Evolutionary conservation across 2,113 vertebrate species (phyloP).

Genomic region (Calidris pygmaea): DNA sequence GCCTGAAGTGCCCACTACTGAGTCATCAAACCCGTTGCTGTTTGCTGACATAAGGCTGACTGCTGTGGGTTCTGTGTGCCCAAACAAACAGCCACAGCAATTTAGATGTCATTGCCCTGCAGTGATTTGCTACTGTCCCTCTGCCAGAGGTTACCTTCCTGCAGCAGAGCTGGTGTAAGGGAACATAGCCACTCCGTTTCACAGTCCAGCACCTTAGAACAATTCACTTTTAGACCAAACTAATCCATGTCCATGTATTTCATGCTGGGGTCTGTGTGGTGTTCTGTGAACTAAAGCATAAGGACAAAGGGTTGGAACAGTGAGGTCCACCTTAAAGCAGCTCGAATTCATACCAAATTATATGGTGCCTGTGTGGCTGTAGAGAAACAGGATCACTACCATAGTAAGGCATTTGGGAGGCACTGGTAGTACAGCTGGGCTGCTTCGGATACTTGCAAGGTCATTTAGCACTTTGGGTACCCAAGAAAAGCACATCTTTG

Average conservation of each 20-base stretch:
- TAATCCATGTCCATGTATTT: not conserved
- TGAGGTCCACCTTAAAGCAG: not conserved
- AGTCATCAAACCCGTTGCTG: accelerated
- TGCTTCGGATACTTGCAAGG: not conserved
- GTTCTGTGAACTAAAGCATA: not conserved
- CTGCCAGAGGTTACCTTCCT: not conserved
- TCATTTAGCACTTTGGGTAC: not conserved
- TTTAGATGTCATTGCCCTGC: not conserved
- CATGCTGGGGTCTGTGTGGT: accelerated
- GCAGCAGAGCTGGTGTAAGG: not conserved
- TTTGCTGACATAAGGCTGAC: not conserved
- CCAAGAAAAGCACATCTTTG: not conserved
- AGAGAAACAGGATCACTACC: not conserved
- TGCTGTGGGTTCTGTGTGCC: not conserved
- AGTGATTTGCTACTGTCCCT: not conserved
- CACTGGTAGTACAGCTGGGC: not conserved
- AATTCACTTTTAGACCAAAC: not conserved
- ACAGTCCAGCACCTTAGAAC: not conserved
- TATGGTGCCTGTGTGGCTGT: not conserved
- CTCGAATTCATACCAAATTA: not conserved
- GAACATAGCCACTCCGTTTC: not conserved
- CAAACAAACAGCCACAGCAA: not conserved
- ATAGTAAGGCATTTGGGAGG: not conserved
- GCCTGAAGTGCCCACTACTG: not conserved
- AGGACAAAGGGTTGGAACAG: not conserved